phyloP scores from a whole-genome alignment of 1,140 invertebrate genomes.

The Hypsibius dujardini region DNA sequence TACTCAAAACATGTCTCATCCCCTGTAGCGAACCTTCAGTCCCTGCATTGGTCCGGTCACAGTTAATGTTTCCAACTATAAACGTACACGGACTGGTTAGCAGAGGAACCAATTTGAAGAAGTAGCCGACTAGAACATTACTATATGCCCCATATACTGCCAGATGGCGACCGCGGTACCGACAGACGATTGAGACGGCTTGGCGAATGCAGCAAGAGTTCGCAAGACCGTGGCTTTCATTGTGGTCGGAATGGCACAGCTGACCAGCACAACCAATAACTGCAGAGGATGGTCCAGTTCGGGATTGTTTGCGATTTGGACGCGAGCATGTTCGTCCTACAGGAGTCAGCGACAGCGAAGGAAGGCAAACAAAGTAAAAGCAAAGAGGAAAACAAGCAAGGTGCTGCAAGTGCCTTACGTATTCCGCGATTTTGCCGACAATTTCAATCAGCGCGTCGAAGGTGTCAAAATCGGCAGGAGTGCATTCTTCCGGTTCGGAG shows the following conservation, averaged over 20 bases:
- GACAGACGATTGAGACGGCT: background rate
- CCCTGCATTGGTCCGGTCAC: background rate
- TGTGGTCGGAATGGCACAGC: slow-evolving; percentile 13
- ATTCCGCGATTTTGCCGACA: slow-evolving; percentile 8
- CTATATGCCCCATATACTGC: slow-evolving; percentile 5
- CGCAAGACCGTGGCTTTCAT: slow-evolving; percentile 1
- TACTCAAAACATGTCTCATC: background rate
- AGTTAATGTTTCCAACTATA: background rate
- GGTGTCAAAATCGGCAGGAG: background rate
- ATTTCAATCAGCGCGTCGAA: slow-evolving; percentile 8
- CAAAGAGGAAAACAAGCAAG: background rate
- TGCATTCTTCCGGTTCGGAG: background rate
- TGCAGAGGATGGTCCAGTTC: slow-evolving; percentile 11
- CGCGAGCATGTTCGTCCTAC: background rate
- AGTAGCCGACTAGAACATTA: too few species aligned
- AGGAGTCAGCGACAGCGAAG: background rate
- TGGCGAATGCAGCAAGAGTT: background rate
- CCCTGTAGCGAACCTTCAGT: background rate
- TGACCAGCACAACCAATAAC: background rate
- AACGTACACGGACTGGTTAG: background rate
- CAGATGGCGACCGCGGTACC: background rate
- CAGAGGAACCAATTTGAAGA: too few species aligned
- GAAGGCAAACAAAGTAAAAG: background rate
- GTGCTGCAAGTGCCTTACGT: background rate
- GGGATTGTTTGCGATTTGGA: slow-evolving; percentile 8